A percentile compares a stretch with the other conserved stretches of the same genome.
phyloP scores from a whole-genome alignment of 2,888 invertebrate genomes.

The Agonopterix subpropinquella region DNA sequence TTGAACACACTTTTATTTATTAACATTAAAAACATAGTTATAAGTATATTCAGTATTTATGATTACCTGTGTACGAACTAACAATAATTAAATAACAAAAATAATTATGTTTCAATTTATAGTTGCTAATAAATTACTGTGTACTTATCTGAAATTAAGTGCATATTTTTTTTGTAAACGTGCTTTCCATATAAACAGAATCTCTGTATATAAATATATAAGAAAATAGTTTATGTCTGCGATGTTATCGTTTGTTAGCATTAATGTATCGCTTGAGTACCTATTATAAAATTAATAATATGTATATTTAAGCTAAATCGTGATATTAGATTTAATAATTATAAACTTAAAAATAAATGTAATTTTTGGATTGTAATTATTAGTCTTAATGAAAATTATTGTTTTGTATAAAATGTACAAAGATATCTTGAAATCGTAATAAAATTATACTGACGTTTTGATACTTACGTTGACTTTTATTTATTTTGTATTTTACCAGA shows the following conservation, averaged over 20 bases:
- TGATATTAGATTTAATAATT: slow-evolving; percentile 74
- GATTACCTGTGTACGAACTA: no score
- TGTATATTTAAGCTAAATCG: slow-evolving; percentile 72
- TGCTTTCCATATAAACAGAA: no score
- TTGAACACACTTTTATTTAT: not conserved
- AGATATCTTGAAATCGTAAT: slow-evolving; percentile 71
- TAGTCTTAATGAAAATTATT: slow-evolving; percentile 70
- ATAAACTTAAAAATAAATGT: slow-evolving; percentile 71
- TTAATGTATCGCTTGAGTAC: slow-evolving; percentile 63
- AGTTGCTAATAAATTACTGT: no score
- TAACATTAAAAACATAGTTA: not conserved
- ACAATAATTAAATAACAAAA: no score
- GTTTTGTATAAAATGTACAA: slow-evolving; percentile 75
- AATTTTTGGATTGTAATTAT: slow-evolving; percentile 75
- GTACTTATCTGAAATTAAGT: no score
- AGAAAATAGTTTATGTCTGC: slow-evolving; percentile 23
- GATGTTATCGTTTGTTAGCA: slow-evolving; percentile 57
- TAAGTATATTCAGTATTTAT: no score
- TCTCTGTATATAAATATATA: not conserved
- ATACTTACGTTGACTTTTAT: slow-evolving; percentile 61
- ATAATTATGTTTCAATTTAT: no score
- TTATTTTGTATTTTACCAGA: slow-evolving; percentile 15
- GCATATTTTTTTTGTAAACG: no score
- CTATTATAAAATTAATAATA: slow-evolving; percentile 34
- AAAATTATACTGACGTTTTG: slow-evolving; percentile 75